phyloP scores from a whole-genome alignment of 2,888 invertebrate species.

The Conops quadrifasciatus region DNA sequence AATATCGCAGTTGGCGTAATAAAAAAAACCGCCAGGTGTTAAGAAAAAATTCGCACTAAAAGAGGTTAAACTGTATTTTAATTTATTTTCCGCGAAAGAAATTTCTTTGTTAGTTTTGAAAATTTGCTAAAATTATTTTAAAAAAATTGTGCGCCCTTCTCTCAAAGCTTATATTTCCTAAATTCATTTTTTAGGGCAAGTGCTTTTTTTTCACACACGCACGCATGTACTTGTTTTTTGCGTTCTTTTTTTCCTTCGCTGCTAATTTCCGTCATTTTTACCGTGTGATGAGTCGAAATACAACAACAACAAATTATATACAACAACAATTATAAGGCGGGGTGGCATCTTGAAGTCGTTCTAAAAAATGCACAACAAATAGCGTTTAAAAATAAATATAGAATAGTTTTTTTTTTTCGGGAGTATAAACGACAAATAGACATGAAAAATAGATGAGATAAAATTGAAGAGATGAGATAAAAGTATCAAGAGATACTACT shows the following conservation, averaged over 20 bases:
- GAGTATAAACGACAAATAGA: no score
- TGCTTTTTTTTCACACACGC: background rate
- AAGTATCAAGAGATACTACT: no score
- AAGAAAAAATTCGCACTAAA: no score
- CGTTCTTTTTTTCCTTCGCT: background rate
- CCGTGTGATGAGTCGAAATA: background rate
- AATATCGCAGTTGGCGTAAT: no score
- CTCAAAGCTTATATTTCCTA: no score
- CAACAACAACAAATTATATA: constrained; percentile 18
- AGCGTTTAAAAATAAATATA: background rate
- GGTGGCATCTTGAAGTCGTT: constrained; percentile 30
- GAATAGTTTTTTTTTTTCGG: no score
- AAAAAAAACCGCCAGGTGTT: no score
- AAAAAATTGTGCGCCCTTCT: constrained; percentile 1
- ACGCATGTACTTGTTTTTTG: background rate
- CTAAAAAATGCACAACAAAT: constrained; percentile 31
- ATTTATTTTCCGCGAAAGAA: no score
- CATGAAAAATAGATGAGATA: no score
- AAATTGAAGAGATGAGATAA: no score
- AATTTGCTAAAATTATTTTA: background rate
- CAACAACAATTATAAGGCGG: background rate
- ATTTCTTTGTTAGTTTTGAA: constrained; percentile 1
- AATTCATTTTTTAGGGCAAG: background rate
- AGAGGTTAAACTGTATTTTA: no score
- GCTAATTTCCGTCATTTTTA: background rate